phyloP scores from a whole-genome alignment of 1,140 invertebrate genomes.

The Antheraea mylitta region DNA sequence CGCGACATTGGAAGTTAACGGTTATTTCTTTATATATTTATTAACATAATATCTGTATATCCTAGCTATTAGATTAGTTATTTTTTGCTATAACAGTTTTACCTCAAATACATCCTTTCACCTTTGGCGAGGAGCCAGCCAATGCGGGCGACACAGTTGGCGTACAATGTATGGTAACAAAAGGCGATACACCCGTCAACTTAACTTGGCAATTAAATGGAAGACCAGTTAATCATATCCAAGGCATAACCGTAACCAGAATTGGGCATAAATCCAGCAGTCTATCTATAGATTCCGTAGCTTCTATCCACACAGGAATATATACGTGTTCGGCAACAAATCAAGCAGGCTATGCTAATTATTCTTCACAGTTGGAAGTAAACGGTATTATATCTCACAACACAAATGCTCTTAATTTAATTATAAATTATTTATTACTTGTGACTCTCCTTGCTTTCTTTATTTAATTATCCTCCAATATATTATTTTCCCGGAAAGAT shows the following conservation, averaged over 20 bases:
- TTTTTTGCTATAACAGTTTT: constrained; percentile 76
- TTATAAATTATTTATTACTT: neutral
- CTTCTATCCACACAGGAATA: constrained; percentile 83
- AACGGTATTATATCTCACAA: constrained; percentile 76
- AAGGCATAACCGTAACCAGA: constrained; percentile 78
- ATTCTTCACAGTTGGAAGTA: constrained; percentile 81
- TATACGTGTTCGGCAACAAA: constrained; percentile 87
- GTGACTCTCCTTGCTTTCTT: neutral
- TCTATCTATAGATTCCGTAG: constrained; percentile 85
- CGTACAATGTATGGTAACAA: constrained; percentile 84
- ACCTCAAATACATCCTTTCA: constrained; percentile 84
- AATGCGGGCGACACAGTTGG: constrained; percentile 81
- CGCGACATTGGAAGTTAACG: constrained; percentile 80
- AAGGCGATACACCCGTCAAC: constrained; percentile 87
- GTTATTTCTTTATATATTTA: constrained; percentile 46
- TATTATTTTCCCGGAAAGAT: neutral
- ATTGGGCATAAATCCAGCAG: constrained; percentile 82
- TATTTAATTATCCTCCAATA: neutral
- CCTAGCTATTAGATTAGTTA: constrained; percentile 22
- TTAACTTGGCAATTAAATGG: constrained; percentile 84
- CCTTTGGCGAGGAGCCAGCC: constrained; percentile 81
- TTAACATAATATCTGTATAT: constrained; percentile 9
- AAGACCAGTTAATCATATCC: constrained; percentile 64
- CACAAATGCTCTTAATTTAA: neutral
- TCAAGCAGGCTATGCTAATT: constrained; percentile 82